phyloP scores from a whole-genome alignment of 2,888 invertebrate species.

The Xanthostigma xanthostigma region DNA sequence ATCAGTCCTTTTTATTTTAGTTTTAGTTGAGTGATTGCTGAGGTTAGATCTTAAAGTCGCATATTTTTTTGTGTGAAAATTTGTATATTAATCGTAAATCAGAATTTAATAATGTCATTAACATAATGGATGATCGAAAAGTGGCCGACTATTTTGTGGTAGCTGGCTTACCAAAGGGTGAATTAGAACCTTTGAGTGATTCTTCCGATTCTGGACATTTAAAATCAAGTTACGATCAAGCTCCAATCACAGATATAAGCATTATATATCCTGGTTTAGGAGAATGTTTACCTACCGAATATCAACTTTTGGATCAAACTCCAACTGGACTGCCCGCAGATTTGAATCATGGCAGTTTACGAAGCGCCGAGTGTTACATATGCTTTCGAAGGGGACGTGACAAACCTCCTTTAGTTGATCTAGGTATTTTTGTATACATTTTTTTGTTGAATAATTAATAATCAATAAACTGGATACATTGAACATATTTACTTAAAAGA shows the following conservation, averaged over 20 bases:
- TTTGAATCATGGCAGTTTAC: slow-evolving; percentile 91
- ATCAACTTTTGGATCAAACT: slow-evolving; percentile 54
- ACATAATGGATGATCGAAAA: slow-evolving; percentile 65
- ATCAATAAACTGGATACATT: no score
- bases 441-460: not conserved
- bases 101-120: slow-evolving; percentile 3
- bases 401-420: slow-evolving; percentile 92
- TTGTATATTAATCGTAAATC: slow-evolving; percentile 1
- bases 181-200: slow-evolving; percentile 60
- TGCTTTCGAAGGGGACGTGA: slow-evolving; percentile 87
- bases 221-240: slow-evolving; percentile 62
- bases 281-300: slow-evolving; percentile 71
- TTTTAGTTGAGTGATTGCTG: not conserved
- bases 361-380: slow-evolving; percentile 84
- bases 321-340: slow-evolving; percentile 84
- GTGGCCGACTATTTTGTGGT: slow-evolving; percentile 98
- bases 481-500: no score
- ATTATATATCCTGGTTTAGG: slow-evolving; percentile 80
- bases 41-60: not conserved
- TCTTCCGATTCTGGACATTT: slow-evolving; percentile 66
- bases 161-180: slow-evolving; percentile 72
- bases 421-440: slow-evolving; percentile 45
- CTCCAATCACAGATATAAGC: slow-evolving; percentile 93
- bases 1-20: no score
- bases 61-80: not conserved